These are phyloP conservation scores for Hydractinia symbiolongicarpus DNA, from an alignment of 30 jellyfish, hydroid and myxozoan genomes.

Conservation along the genomic window DNA sequence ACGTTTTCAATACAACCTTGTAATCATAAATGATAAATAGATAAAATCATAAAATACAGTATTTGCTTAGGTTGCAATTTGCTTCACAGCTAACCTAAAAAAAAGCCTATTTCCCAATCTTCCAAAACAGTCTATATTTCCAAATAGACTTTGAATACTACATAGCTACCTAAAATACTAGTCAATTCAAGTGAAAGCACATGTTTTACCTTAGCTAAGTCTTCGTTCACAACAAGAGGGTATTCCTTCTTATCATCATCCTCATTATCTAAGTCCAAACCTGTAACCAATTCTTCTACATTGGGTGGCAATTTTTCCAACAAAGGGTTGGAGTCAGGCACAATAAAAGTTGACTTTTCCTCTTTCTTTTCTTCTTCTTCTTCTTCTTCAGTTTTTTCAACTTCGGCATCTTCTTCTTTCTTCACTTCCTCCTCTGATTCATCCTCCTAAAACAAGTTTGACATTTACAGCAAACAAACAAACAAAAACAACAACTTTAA, in stretches of 20 bases:
- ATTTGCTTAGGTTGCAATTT: no score
- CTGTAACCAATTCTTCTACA: neutral
- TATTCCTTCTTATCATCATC: constrained; percentile 37
- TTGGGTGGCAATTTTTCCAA: constrained; percentile 37
- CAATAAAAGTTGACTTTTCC: neutral
- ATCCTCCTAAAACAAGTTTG: neutral
- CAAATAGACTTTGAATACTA: neutral
- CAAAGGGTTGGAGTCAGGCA: constrained; percentile 68
- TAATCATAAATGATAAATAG: no score
- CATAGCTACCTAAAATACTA: neutral
- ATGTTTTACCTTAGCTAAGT: constrained; percentile 40
- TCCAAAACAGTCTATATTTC: no score
- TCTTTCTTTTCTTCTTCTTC: constrained; percentile 27
- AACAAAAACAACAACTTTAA: neutral
- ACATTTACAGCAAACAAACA: neutral
- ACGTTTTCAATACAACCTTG: no score
- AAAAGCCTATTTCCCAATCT: no score
- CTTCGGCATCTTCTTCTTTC: constrained; percentile 18
- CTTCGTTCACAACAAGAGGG: constrained; percentile 28
- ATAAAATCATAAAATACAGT: no score
- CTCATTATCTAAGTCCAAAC: constrained; percentile 9
- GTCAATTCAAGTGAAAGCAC: neutral
- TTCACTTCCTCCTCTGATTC: constrained; percentile 12
- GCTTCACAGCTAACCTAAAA: no score
- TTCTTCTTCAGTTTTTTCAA: constrained; percentile 20